Percentiles rank a stretch among this genome's conserved stretches.
phyloP scores from a whole-genome alignment of 2,113 vertebrate genomes.

The Lampris incognitus region DNA sequence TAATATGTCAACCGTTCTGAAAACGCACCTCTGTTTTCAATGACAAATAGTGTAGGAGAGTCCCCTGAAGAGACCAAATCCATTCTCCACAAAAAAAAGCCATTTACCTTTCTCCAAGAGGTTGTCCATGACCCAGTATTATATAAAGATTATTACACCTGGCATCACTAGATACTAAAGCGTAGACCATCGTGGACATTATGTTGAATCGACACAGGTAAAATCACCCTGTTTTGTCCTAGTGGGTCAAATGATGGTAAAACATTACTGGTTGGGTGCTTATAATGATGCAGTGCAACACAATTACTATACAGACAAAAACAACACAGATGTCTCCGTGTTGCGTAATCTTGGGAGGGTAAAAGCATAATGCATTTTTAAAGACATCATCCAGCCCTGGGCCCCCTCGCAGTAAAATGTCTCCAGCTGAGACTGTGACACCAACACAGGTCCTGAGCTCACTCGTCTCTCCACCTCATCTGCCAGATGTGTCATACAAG shows the following conservation, averaged over 20 bases:
- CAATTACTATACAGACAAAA: background rate
- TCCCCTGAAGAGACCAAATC: too few species aligned
- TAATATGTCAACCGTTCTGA: background rate
- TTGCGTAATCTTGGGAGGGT: constrained; percentile 39
- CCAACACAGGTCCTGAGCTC: constrained; percentile 10
- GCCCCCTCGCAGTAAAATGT: constrained; percentile 19
- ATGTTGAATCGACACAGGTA: background rate
- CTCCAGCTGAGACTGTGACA: constrained; percentile 10
- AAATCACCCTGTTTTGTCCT: constrained; percentile 4
- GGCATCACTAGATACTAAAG: background rate
- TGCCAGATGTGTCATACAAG: constrained; percentile 33
- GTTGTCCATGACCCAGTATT: background rate
- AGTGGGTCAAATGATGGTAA: background rate
- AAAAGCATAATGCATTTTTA: constrained; percentile 45
- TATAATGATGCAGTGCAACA: background rate
- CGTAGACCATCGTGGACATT: background rate
- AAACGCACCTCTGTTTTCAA: background rate
- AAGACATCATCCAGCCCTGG: constrained; percentile 28
- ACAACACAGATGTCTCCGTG: constrained; percentile 22
- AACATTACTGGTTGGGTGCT: constrained; percentile 6
- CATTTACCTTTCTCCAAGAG: background rate
- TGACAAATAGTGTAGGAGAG: background rate
- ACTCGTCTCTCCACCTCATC: background rate
- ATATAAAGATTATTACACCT: background rate
- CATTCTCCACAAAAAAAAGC: background rate